Evolutionary conservation across 2,888 invertebrate species (phyloP).

Genomic region (Altica lythri): DNA sequence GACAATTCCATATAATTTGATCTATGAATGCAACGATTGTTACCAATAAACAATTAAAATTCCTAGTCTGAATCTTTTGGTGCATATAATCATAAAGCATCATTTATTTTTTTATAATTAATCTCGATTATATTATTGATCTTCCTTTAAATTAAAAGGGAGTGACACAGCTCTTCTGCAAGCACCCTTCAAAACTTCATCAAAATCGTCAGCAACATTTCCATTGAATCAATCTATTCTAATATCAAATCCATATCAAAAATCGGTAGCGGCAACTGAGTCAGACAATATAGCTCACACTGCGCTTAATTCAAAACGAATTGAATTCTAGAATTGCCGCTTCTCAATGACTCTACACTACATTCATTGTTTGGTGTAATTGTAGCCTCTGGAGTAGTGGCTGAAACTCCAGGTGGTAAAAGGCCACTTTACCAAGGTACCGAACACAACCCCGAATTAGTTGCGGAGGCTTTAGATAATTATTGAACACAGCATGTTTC

Average conservation of each 20-base stretch:
- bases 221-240: slow-evolving; percentile 32
- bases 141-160: slow-evolving; percentile 24
- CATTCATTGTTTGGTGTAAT: slow-evolving; percentile 55
- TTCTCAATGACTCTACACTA: slow-evolving; percentile 55
- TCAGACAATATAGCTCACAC: slow-evolving; percentile 54
- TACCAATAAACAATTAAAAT: slow-evolving; percentile 10
- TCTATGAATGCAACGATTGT: neutral
- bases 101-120: slow-evolving; percentile 14
- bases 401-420: slow-evolving; percentile 55
- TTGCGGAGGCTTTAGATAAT: slow-evolving; percentile 29
- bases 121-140: slow-evolving; percentile 13
- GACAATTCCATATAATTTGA: no score
- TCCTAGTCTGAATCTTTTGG: neutral
- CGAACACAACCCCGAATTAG: slow-evolving; percentile 37
- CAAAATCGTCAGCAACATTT: slow-evolving; percentile 38
- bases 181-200: slow-evolving; percentile 19
- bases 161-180: slow-evolving; percentile 33
- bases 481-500: slow-evolving; percentile 31
- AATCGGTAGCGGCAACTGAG: slow-evolving; percentile 48
- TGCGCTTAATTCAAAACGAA: slow-evolving; percentile 56
- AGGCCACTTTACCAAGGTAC: slow-evolving; percentile 48
- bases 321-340: slow-evolving; percentile 55
- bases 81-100: neutral
- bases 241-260: slow-evolving; percentile 34
- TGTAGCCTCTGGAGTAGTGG: slow-evolving; percentile 58